Evolutionary conservation across 30 jellyfish, hydroid and myxozoan genomes (phyloP), one percentile per base, ranked within the genome.

Genomic region (Aurelia sp.): DNA sequence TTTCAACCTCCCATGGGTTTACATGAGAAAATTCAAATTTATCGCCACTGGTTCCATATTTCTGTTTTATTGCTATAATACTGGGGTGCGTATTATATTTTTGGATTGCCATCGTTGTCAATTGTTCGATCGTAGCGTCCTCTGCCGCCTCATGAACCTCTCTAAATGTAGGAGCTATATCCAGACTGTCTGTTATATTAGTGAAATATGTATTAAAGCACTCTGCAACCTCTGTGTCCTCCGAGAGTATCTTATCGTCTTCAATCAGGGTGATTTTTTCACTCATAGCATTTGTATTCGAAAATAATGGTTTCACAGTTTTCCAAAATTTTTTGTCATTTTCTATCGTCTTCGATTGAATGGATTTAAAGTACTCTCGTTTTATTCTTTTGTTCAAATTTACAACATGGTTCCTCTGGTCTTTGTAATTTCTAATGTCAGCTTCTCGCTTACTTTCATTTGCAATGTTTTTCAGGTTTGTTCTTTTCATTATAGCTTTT

Each of bases 21-120:
- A n/a, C 76, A 30, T 65, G 76, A 65, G 76, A 65, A 65, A 65
- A 40, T 65, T 65, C 76, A 65, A 65, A 65, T 20, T 65, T 65
- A 65, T 65, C 76, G 76, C 76, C 76, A 65, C 76, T 65, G 76
- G 76, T 65, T 65, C 76, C 76, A 40, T 30, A 40, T 27, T 69
- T 31, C 63, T 41, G 81, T 69, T 69, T 69, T 19, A 69, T 69
- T 69, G 61, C 63, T 31, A 69, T 69, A 40, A 69, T 69, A 40
- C 81, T 30, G 81, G 81, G 81, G 63, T 69, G 66, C 63, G 17
- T 41, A 27, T 69, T 69, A 40, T 27, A 69, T 31, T 69, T 69
- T 69, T 69, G 63, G 4, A 69, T 69, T 20, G 76, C 76, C 50
- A 65, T 65, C 8, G 40, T n/a, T 65, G 76, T 20, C 76, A 65